Evolutionary conservation across 2,113 vertebrate species (phyloP).

Genomic region (Pedetes capensis): DNA sequence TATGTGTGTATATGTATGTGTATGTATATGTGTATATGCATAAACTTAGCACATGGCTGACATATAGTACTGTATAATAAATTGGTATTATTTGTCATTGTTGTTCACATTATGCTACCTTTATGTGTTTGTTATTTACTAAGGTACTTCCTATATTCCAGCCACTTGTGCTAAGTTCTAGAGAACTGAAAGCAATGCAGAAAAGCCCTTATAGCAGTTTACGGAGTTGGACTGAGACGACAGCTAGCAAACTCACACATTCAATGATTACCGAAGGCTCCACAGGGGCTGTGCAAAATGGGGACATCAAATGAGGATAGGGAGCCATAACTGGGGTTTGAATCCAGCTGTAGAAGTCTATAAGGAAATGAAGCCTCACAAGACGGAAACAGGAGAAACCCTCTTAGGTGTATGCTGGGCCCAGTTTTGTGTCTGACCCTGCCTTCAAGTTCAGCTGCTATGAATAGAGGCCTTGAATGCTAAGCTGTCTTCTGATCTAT

Average conservation of each 20-base stretch:
- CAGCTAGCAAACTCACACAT: neutral
- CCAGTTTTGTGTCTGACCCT: conserved; percentile 57
- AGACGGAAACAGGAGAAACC: conserved; percentile 36
- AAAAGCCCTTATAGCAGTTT: neutral
- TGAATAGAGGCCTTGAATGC: conserved; percentile 75
- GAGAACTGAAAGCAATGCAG: neutral
- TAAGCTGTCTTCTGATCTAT: conserved; percentile 73
- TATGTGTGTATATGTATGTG: neutral
- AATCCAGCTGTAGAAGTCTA: neutral
- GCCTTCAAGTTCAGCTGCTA: conserved; percentile 72
- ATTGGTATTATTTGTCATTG: neutral
- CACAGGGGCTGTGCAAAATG: neutral
- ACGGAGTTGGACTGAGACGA: neutral
- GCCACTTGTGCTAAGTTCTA: neutral
- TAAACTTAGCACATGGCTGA: neutral
- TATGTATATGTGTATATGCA: neutral
- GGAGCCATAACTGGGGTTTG: neutral
- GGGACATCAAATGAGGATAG: neutral
- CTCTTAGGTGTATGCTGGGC: conserved; percentile 34
- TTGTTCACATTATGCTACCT: neutral
- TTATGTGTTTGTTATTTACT: neutral
- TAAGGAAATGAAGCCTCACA: conserved; percentile 35
- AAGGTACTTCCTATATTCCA: neutral
- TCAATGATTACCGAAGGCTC: neutral
- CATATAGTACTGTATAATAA: neutral